Evolutionary conservation across 2,888 invertebrate species (phyloP), one percentile per base, ranked within the genome.

Genomic region (Dryococelus australis): DNA sequence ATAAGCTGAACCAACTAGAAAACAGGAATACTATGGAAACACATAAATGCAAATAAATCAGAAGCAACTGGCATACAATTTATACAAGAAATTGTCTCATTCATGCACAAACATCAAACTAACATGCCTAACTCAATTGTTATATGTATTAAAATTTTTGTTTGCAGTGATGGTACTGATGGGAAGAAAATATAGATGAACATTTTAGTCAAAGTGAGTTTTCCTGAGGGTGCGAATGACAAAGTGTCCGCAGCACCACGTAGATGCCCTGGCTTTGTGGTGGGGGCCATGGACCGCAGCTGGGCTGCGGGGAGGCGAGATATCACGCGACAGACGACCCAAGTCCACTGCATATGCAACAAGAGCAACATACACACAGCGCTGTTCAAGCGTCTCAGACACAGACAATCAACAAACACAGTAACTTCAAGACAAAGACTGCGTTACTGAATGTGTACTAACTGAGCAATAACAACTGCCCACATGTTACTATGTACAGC

Each of bases 181-280:
- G 65, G n/a, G 16, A 16, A 47, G 47, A 47, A 47, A 47, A 10
- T 13, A 47, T 3, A 0, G 47, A 13, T 47, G 47, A 65, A 65
- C 65, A 65, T 65, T 65, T 93, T 93, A 96, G 93, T 96, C 96
- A 93, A 95, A 94, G 92, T 96, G 96, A 87, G 96, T 95, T 93
- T 96, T 96, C 90, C 95, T 95, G 93, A 96, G 94, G 90, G 96
- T 96, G 92, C 95, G 95, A 92, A 94, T 93, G 89, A 96, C 96
- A 93, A 96, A 96, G 90, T 95, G 95, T 92, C 96, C 96, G 92
- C 96, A 96, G 92, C 96, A 96, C 96, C 96, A 96, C 47, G 95
- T 95, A 89, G 95, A 94, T 88, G 95, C 95, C 90, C 95, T 94
- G 81, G 94, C 93, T 87, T 94, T 94, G 90, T 93, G 93, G 47